Evolutionary conservation across 1,140 invertebrate genomes (phyloP).

Genomic region (Drosophila takahashii): DNA sequence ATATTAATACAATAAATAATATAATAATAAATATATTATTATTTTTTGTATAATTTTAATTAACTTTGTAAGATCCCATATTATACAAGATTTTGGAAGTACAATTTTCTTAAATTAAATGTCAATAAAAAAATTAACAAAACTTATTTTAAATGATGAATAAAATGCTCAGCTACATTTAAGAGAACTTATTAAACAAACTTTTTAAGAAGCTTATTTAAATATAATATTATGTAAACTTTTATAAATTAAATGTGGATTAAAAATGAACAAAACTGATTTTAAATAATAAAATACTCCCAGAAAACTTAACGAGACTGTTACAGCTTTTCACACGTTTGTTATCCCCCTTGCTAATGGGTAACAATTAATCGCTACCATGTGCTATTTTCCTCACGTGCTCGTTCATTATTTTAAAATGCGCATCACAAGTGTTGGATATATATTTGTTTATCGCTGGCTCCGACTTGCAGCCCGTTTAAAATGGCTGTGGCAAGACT

Average conservation of each 20-base stretch:
- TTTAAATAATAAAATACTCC: too few relatives aligned
- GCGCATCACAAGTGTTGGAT: conserved; percentile 69
- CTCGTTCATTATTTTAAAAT: conserved; percentile 77
- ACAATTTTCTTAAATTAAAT: neutral
- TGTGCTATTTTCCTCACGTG: neutral
- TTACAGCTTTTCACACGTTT: too few relatives aligned
- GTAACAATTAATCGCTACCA: conserved; percentile 37
- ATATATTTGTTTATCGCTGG: conserved; percentile 76
- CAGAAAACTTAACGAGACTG: neutral
- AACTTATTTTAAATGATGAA: too few relatives aligned
- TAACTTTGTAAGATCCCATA: neutral
- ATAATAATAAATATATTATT: too few relatives aligned
- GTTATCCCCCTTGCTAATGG: conserved; percentile 1
- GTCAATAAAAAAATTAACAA: too few relatives aligned
- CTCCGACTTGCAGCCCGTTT: conserved; percentile 52
- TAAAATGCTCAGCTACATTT: too few relatives aligned
- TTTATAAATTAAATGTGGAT: too few relatives aligned
- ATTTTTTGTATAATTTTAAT: neutral
- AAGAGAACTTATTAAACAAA: too few relatives aligned
- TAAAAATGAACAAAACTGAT: too few relatives aligned
- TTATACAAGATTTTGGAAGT: neutral
- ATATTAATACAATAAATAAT: too few relatives aligned
- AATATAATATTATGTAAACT: too few relatives aligned
- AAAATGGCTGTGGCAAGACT: conserved; percentile 66
- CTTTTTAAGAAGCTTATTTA: too few relatives aligned